phyloP scores from a whole-genome alignment of 2,888 invertebrate genomes.

The Cerceris ruficornis region DNA sequence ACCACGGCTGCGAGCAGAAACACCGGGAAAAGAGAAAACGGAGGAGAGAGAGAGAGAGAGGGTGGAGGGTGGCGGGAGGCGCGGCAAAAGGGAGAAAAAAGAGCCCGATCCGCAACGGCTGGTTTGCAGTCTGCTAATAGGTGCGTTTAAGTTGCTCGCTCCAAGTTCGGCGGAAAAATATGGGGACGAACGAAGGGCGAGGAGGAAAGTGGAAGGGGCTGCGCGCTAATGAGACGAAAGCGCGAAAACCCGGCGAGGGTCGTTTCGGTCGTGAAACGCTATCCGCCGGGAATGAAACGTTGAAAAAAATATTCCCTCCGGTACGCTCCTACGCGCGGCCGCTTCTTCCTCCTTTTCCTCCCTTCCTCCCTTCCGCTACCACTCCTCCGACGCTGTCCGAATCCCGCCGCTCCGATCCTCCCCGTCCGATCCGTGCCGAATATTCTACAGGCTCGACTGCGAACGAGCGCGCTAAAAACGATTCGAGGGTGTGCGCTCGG shows the following conservation, averaged over 20 bases:
- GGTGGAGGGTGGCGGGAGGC: neutral
- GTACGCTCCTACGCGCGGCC: neutral
- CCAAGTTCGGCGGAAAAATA: neutral
- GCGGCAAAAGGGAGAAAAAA: neutral
- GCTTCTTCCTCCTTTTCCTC: neutral
- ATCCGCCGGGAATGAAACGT: neutral
- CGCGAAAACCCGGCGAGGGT: neutral
- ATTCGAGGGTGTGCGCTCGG: neutral
- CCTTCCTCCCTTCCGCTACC: neutral
- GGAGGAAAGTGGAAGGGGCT: neutral
- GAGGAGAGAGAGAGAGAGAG: neutral
- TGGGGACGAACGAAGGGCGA: neutral
- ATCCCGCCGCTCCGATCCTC: too few relatives aligned
- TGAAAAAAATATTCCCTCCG: constrained; percentile 1
- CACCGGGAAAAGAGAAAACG: neutral
- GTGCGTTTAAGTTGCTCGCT: neutral
- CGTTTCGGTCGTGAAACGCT: neutral
- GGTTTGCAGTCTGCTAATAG: neutral
- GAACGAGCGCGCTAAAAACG: neutral
- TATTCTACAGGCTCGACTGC: neutral
- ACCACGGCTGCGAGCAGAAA: neutral
- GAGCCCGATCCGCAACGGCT: neutral
- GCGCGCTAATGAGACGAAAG: neutral
- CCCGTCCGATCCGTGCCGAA: constrained; percentile 2
- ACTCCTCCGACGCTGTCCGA: too few relatives aligned